phyloP scores from a whole-genome alignment of 2,113 vertebrate species.

The Megalops atlanticus region DNA sequence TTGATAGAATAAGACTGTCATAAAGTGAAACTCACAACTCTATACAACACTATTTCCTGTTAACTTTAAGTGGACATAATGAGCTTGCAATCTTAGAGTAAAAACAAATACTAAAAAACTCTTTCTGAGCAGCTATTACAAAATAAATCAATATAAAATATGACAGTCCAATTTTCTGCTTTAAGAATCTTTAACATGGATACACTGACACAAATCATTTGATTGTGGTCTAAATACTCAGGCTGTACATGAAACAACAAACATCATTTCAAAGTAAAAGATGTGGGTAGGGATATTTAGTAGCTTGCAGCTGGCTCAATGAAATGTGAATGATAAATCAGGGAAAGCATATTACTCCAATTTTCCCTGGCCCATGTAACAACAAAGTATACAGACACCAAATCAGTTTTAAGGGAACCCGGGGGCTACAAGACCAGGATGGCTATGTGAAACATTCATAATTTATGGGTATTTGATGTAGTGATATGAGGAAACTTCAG shows the following conservation, averaged over 20 bases:
- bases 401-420: constrained; percentile 75
- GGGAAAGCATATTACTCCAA: constrained; percentile 71
- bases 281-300: constrained; percentile 68
- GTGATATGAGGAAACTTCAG: constrained; percentile 78
- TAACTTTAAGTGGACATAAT: constrained; percentile 12
- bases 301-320: constrained; percentile 60
- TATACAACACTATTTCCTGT: too few relatives aligned
- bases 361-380: constrained; percentile 71
- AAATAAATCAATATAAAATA: constrained; percentile 17
- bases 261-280: constrained; percentile 58
- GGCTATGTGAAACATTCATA: constrained; percentile 78
- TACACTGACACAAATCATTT: not conserved
- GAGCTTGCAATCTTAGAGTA: constrained; percentile 15
- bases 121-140: not conserved
- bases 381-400: constrained; percentile 76
- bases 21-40: too few relatives aligned
- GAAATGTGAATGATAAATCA: constrained; percentile 70
- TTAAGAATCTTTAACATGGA: not conserved
- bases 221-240: not conserved
- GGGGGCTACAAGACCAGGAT: constrained; percentile 71
- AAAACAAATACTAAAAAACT: constrained; percentile 9
- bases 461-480: constrained; percentile 80
- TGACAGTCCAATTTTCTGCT: not conserved
- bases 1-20: too few relatives aligned
- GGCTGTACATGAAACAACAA: constrained; percentile 55